phyloP scores from a whole-genome alignment of 2,888 invertebrate species.

The Dorcus hopei region DNA sequence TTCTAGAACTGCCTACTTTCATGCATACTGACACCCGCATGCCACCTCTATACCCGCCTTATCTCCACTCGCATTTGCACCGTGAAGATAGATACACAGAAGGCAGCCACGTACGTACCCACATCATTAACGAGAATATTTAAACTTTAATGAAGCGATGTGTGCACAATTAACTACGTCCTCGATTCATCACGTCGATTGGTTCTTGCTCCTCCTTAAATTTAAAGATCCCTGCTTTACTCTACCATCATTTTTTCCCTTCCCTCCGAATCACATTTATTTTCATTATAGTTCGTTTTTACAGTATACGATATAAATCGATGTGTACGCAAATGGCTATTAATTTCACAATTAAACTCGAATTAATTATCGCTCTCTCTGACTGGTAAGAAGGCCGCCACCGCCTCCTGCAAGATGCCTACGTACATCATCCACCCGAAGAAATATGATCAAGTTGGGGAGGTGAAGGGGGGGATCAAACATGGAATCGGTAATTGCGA shows the following conservation, averaged over 20 bases:
- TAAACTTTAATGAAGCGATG: no score
- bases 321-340: constrained; percentile 6
- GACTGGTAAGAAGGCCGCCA: not conserved
- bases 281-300: no score
- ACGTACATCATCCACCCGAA: not conserved
- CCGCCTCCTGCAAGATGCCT: not conserved
- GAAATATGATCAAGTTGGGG: not conserved
- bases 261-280: no score
- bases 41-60: not conserved
- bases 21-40: constrained; percentile 27
- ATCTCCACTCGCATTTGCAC: not conserved
- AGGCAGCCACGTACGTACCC: no score
- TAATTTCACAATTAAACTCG: no score
- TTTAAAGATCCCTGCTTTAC: no score
- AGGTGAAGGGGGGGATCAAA: not conserved
- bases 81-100: no score
- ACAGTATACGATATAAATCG: not conserved
- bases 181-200: no score
- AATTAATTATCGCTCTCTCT: not conserved
- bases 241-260: no score
- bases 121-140: no score
- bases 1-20: constrained; percentile 34
- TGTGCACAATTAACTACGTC: no score
- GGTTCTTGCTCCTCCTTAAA: no score
- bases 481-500: constrained; percentile 13